phyloP scores from a whole-genome alignment of 2,888 invertebrate genomes.

The Drymonia ruficornis region DNA sequence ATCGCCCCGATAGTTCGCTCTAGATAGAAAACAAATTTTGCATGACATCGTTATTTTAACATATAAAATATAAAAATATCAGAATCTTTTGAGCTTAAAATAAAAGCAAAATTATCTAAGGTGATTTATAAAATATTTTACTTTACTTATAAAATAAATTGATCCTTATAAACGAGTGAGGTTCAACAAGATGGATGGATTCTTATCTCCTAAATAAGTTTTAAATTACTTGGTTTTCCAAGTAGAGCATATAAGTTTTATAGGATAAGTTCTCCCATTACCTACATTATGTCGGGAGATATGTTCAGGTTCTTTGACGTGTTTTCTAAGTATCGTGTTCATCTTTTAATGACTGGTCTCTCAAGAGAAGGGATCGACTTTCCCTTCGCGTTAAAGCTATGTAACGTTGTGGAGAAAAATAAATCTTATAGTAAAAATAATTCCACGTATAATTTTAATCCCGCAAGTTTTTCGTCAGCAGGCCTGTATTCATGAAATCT shows the following conservation, averaged over 20 bases:
- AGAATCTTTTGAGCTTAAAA: neutral
- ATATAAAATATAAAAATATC: neutral
- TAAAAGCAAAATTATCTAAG: neutral
- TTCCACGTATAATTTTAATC: too few species aligned
- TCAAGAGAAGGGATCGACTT: too few species aligned
- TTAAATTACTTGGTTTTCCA: neutral
- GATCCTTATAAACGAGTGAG: neutral
- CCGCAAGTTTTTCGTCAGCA: too few species aligned
- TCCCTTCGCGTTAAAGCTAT: too few species aligned
- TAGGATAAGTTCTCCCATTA: neutral
- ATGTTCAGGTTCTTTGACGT: neutral
- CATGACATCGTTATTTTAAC: neutral
- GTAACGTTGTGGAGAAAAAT: too few species aligned
- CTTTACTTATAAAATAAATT: neutral
- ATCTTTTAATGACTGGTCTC: too few species aligned
- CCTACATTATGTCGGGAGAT: neutral
- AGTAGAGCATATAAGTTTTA: neutral
- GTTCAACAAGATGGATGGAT: neutral
- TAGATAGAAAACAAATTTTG: neutral
- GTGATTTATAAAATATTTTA: neutral
- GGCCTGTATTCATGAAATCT: too few species aligned
- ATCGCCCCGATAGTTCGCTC: neutral
- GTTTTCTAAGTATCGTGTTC: too few species aligned
- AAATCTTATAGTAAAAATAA: too few species aligned
- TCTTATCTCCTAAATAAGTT: constrained; percentile 1